Percentiles rank a stretch among this genome's conserved stretches.
phyloP scores from a whole-genome alignment of 2,113 vertebrate genomes.

The Motacilla alba region DNA sequence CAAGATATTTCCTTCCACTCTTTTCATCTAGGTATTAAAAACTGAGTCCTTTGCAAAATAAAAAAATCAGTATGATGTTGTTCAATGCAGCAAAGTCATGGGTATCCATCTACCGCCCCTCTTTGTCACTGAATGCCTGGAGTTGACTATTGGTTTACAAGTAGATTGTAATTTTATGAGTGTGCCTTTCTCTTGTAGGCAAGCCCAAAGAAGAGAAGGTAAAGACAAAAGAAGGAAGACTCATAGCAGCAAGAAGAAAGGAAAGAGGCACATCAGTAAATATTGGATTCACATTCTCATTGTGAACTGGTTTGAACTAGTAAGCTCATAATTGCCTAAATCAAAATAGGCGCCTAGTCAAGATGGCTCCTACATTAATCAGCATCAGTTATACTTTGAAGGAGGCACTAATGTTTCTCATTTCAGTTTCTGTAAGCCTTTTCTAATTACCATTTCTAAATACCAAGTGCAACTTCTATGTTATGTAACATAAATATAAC shows the following conservation, averaged over 20 bases:
- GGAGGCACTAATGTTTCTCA: background rate
- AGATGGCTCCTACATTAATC: background rate
- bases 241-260: background rate
- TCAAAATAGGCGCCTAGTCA: constrained; percentile 18
- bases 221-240: background rate
- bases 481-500: background rate
- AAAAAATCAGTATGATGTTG: background rate
- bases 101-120: background rate
- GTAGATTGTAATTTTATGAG: background rate
- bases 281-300: background rate
- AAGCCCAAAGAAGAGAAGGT: background rate
- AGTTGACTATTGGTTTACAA: background rate
- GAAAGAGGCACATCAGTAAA: background rate
- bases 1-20: background rate
- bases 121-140: background rate
- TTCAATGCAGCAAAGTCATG: background rate
- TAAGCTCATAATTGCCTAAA: constrained; percentile 12
- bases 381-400: background rate
- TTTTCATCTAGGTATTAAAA: background rate
- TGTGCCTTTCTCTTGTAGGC: background rate
- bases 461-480: background rate
- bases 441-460: background rate
- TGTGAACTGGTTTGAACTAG: background rate
- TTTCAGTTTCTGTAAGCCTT: background rate
- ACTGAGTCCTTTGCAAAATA: background rate